Evolutionary conservation across 2,888 invertebrate genomes (phyloP).

Genomic region (Dicranocentrus wangi): DNA sequence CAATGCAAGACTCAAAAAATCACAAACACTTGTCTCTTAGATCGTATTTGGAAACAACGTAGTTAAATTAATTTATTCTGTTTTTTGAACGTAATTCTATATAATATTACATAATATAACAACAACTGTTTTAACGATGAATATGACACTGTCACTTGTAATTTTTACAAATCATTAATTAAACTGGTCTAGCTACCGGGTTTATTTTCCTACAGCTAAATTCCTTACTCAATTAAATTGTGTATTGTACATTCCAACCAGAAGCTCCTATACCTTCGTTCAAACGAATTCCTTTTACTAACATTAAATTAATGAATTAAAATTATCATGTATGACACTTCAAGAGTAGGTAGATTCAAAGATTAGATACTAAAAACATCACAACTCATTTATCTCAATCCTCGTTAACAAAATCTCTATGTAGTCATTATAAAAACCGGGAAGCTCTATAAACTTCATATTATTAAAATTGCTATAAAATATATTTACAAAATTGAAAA

Average conservation of each 20-base stretch:
- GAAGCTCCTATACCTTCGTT: conserved; percentile 1
- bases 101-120: conserved; percentile 22
- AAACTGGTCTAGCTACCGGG: conserved; percentile 56
- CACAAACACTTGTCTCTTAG: too few species aligned
- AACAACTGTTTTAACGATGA: conserved; percentile 30
- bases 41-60: too few species aligned
- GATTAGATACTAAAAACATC: too few species aligned
- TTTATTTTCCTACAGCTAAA: neutral
- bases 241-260: neutral
- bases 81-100: too few species aligned
- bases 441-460: conserved; percentile 37
- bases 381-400: too few species aligned
- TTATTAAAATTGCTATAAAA: conserved; percentile 1
- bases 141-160: conserved; percentile 60
- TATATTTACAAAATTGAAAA: conserved; percentile 15
- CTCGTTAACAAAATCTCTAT: too few species aligned
- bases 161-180: conserved; percentile 41
- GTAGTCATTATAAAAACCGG: too few species aligned
- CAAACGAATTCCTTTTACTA: neutral
- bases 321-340: too few species aligned
- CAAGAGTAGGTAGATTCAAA: too few species aligned
- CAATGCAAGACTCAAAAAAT: too few species aligned
- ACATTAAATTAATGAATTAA: neutral
- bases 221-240: too few species aligned
- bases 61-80: too few species aligned